phyloP scores from a whole-genome alignment of 2,888 invertebrate species.

The Myopa testacea region DNA sequence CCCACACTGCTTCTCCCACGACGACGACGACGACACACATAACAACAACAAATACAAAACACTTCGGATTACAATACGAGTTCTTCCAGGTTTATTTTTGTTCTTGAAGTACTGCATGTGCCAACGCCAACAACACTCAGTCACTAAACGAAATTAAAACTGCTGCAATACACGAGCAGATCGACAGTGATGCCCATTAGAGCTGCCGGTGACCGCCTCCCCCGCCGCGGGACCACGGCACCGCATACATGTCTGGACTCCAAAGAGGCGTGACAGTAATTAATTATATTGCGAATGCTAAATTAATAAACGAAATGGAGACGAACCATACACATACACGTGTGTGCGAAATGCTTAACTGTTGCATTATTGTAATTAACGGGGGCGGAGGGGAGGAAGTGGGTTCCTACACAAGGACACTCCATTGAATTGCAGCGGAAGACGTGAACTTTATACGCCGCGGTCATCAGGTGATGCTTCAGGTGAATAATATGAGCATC shows the following conservation, averaged over 20 bases:
- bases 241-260: neutral
- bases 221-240: neutral
- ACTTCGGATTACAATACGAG: neutral
- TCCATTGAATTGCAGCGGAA: too few species aligned
- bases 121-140: constrained; percentile 21
- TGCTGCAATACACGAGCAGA: neutral
- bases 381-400: neutral
- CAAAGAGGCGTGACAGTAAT: constrained; percentile 69
- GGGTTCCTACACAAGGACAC: too few species aligned
- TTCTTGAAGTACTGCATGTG: constrained; percentile 4
- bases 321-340: neutral
- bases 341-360: constrained; percentile 20
- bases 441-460: too few species aligned
- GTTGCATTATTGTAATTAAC: constrained; percentile 29
- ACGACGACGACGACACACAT: too few species aligned
- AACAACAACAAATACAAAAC: too few species aligned
- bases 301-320: constrained; percentile 52
- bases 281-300: constrained; percentile 63
- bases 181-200: constrained; percentile 18
- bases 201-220: neutral
- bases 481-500: too few species aligned
- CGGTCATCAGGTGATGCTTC: too few species aligned
- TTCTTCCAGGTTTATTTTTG: neutral
- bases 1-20: too few species aligned
- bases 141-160: constrained; percentile 7